These are phyloP conservation scores for Hippolais icterina DNA, from an alignment of 2,113 vertebrate genomes.

Conservation along the genomic window DNA sequence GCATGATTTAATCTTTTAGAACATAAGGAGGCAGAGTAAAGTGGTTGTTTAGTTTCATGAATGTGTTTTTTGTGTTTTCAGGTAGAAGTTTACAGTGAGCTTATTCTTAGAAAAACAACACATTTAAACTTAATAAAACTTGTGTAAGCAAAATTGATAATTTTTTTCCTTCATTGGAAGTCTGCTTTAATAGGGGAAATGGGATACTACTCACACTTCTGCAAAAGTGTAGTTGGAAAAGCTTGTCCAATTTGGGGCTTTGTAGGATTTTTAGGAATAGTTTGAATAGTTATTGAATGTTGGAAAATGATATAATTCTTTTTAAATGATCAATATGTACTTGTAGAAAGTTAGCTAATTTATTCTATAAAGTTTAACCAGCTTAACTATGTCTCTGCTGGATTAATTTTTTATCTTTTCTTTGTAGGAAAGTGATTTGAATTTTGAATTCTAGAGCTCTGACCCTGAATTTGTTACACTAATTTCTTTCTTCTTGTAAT, in stretches of 20 bases:
- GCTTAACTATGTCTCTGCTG: neutral
- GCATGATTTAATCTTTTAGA: neutral
- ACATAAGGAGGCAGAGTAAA: neutral
- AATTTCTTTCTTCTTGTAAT: neutral
- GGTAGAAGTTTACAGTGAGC: neutral
- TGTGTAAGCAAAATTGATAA: neutral
- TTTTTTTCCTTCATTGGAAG: neutral
- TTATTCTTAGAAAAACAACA: neutral
- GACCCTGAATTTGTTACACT: neutral
- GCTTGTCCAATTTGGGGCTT: neutral
- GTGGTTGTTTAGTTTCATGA: neutral
- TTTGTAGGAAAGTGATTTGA: neutral
- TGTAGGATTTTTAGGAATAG: neutral
- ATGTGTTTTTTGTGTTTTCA: neutral
- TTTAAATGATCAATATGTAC: accelerated
- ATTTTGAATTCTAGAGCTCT: neutral
- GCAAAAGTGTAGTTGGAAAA: neutral
- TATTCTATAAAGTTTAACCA: neutral
- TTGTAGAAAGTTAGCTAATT: neutral
- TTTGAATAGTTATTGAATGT: neutral
- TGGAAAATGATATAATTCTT: neutral
- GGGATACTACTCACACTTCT: neutral
- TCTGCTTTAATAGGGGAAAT: neutral
- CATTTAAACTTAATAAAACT: neutral
- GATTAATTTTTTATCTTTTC: neutral